Conservation (phyloP, 2,888 invertebrate genomes). For the Prosopocoilus inquinatus region DNA sequence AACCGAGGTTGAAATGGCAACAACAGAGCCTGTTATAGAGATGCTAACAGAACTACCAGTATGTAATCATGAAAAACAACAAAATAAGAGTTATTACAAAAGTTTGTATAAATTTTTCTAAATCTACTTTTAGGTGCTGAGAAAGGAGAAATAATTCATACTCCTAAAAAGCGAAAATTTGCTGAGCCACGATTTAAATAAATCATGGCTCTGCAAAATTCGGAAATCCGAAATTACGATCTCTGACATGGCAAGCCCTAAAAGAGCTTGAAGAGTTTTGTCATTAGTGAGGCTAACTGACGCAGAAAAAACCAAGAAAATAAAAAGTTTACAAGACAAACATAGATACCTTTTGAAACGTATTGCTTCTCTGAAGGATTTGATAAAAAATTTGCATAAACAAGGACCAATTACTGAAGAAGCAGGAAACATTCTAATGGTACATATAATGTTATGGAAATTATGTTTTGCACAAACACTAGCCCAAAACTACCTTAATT, state of each 20-base stretch:
- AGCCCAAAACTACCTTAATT: too few relatives aligned
- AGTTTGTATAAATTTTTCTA: too few relatives aligned
- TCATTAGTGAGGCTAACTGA: conserved; percentile 6
- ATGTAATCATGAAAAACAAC: too few relatives aligned
- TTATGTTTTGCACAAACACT: too few relatives aligned
- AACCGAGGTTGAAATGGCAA: too few relatives aligned
- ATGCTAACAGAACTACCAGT: too few relatives aligned
- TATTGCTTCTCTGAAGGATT: conserved; percentile 13
- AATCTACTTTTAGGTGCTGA: background rate
- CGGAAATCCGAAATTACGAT: conserved; percentile 8
- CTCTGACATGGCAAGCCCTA: conserved; percentile 6
- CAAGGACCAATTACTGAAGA: conserved; percentile 17
- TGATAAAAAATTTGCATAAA: conserved; percentile 13
- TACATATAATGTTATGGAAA: conserved; percentile 1
- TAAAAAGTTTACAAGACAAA: conserved; percentile 6
- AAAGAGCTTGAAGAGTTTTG: conserved; percentile 6
- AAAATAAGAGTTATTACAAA: too few relatives aligned
- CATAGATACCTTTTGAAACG: conserved; percentile 10
- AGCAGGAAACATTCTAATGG: conserved; percentile 16
- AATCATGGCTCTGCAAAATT: too few relatives aligned
- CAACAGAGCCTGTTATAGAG: too few relatives aligned
- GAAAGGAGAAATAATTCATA: conserved; percentile 5
- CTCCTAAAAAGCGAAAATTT: conserved; percentile 16
- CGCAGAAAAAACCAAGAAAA: conserved; percentile 8
- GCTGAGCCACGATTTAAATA: conserved; percentile 16